These are phyloP conservation scores for Peromyscus polionotus DNA, from an alignment of 2,113 vertebrate species.

Conservation along the genomic window DNA sequence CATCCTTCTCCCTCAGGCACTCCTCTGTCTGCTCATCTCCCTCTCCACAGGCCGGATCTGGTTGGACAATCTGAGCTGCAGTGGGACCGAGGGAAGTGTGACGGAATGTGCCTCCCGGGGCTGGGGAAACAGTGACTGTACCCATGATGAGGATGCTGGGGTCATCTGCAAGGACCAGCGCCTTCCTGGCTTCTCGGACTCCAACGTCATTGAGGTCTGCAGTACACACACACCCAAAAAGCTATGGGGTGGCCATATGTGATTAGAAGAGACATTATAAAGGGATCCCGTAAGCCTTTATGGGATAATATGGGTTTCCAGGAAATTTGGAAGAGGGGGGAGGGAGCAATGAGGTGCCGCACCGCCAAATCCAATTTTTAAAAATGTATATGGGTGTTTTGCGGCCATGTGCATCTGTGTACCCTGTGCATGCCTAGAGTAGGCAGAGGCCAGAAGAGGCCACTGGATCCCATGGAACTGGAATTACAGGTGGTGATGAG, in stretches of 20 bases:
- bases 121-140: conserved; percentile 98
- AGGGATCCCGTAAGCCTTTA: not conserved
- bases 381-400: not conserved
- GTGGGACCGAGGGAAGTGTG: conserved; percentile 92
- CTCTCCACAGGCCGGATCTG: conserved; percentile 94
- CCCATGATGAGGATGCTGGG: conserved; percentile 96
- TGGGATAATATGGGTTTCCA: not conserved
- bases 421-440: not conserved
- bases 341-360: not conserved
- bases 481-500: not conserved
- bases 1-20: not conserved
- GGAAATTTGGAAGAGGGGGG: not conserved
- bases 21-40: conserved; percentile 20
- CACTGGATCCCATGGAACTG: not conserved
- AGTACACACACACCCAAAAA: not conserved
- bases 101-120: conserved; percentile 93
- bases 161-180: conserved; percentile 97
- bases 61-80: conserved; percentile 96
- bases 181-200: conserved; percentile 93
- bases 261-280: not conserved
- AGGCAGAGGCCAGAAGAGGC: not conserved
- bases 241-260: not conserved
- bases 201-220: conserved; percentile 96
- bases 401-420: not conserved
- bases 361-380: not conserved